A percentile compares a stretch with the other conserved stretches of the same genome.
Conservation (phyloP, 1,140 invertebrate species). For the Triops cancriformis region DNA sequence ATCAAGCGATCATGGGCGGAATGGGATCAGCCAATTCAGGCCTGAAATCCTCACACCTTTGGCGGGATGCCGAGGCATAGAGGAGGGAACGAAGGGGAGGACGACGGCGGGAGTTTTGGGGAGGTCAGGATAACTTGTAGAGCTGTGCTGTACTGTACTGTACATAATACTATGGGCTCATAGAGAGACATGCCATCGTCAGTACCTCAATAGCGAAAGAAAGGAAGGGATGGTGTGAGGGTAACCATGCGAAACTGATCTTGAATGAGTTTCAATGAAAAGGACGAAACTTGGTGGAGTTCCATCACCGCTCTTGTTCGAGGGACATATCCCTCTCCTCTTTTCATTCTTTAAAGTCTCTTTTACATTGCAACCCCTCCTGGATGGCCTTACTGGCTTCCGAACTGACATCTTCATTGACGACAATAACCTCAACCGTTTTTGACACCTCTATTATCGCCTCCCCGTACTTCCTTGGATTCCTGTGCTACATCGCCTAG, state of each 20-base stretch:
- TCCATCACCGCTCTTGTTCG: not conserved
- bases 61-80: not conserved
- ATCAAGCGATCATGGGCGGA: not conserved
- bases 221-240: conserved; percentile 9
- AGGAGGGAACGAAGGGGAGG: not conserved
- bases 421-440: conserved; percentile 13
- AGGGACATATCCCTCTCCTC: conserved; percentile 4
- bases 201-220: not conserved
- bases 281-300: conserved; percentile 1
- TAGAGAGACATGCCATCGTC: not conserved
- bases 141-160: not conserved
- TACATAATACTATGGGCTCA: not conserved
- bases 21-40: conserved; percentile 12
- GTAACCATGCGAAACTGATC: conserved; percentile 13
- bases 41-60: conserved; percentile 5
- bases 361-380: not conserved
- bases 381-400: conserved; percentile 1
- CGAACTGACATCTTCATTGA: conserved; percentile 6
- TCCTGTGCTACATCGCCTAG: not conserved
- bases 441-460: conserved; percentile 10
- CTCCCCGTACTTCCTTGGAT: not conserved
- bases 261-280: conserved; percentile 14
- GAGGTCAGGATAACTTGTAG: not conserved
- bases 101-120: not conserved
- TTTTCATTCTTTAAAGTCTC: conserved; percentile 2